Base-by-base conservation (phyloP, 2,888 invertebrate species). In the Amphipoea lucens region DNA sequence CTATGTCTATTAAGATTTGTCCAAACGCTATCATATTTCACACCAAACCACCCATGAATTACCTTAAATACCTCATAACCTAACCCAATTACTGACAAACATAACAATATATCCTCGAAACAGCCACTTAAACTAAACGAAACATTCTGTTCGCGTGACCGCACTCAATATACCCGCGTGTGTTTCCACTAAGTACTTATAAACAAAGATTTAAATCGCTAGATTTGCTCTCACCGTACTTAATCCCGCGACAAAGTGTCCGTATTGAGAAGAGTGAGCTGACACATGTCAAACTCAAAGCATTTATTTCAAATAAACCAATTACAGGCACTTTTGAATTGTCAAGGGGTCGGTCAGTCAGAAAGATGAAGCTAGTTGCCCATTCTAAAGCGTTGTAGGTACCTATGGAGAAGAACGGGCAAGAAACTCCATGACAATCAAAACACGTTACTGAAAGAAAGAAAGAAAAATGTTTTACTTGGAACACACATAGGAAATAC, bases 71-170 rank as follows among this genome's bases (percentile, higher is more conserved):
- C n/a, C 74, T 78, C 83, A 86, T 83, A 84, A 84, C 65, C 60
- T 48, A 54, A 54, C 73, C 70, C 84, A 85, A 84, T 85, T 85
- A 85, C 84, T 87, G 73, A 75, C 6, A 36, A 54, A 75, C 71
- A 79, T 77, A 71, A 82, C 85, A 77, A 77, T 86, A 79, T 65
- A 82, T 85, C 66, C 42, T 62, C 48, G 51, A 71, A 82, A 87
- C 66, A n/a, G 65, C 76, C 76, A 87, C 82, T 81, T 63, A 77
- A 79, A 79, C 66, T 66, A n/a, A 84, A 77, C 60, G 76, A 74
- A 82, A 82, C 76, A 76, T 40, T 42, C 12, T 40, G 23, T 6
- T 86, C 78, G 88, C 86, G 86, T 86, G 86, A 63, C 74, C n/a
- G 69, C 4, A 2, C 29, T 20, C 66, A 74, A 78, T 86, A 76